Conservation (phyloP, 1,140 invertebrate species). For the Pseudachorutes palmiensis region DNA sequence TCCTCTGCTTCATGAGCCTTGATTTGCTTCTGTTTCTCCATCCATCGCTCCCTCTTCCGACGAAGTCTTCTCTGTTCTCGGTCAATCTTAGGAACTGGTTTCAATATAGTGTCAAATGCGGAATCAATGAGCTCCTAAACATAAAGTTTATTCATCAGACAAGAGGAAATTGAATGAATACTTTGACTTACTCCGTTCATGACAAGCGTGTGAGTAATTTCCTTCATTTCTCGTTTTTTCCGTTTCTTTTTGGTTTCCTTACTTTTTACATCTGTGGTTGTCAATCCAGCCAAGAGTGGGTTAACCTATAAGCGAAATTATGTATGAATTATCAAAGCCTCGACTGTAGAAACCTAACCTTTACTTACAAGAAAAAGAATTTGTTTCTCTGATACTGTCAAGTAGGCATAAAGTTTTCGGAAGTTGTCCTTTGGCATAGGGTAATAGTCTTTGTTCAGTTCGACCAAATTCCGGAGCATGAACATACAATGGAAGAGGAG, state of each 20-base stretch:
- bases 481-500: conserved; percentile 59
- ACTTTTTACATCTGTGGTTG: conserved; percentile 43
- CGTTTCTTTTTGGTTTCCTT: conserved; percentile 40
- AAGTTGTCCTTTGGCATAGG: conserved; percentile 51
- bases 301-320: background rate
- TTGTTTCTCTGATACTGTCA: conserved; percentile 41
- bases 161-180: background rate
- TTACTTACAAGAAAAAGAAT: conserved; percentile 6
- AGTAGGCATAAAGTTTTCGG: conserved; percentile 53
- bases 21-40: conserved; percentile 40
- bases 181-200: conserved; percentile 5
- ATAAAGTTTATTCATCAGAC: background rate
- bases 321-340: background rate
- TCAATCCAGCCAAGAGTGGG: background rate
- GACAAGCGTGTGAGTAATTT: background rate
- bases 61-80: background rate
- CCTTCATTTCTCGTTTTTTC: conserved; percentile 40
- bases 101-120: background rate
- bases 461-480: conserved; percentile 55
- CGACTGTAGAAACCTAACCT: background rate
- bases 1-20: conserved; percentile 6
- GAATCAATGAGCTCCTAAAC: background rate
- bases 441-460: conserved; percentile 52
- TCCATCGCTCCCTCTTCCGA: conserved; percentile 42
- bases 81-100: background rate